Evolutionary conservation across 1,140 invertebrate genomes (phyloP).

Genomic region (Trichonephila clavata): DNA sequence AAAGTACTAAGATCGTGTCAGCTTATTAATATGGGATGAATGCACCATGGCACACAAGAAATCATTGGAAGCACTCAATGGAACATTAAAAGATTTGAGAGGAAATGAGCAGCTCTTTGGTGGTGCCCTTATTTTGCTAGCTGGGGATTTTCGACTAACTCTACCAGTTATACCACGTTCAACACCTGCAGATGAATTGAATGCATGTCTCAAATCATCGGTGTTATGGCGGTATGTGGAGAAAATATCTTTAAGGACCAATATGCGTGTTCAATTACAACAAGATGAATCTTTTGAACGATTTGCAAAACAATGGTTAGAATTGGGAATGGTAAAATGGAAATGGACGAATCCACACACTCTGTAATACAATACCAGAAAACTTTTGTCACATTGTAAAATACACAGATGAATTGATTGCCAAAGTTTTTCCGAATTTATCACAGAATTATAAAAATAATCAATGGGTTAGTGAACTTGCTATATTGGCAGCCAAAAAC

Average conservation of each 20-base stretch:
- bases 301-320: too few species aligned
- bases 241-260: too few species aligned
- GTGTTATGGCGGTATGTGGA: too few species aligned
- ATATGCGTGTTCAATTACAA: too few species aligned
- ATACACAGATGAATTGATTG: neutral
- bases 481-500: conserved; percentile 36
- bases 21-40: conserved; percentile 79
- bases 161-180: conserved; percentile 80
- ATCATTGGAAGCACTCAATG: conserved; percentile 79
- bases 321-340: too few species aligned
- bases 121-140: conserved; percentile 78
- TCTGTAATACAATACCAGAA: too few species aligned
- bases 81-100: conserved; percentile 79
- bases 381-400: conserved; percentile 22
- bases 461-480: neutral
- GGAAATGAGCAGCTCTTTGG: too few species aligned
- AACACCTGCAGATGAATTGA: conserved; percentile 67
- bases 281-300: too few species aligned
- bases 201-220: conserved; percentile 50
- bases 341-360: too few species aligned
- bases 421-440: neutral
- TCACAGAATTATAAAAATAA: neutral
- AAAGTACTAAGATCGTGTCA: too few species aligned
- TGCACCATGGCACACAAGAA: conserved; percentile 77
- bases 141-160: conserved; percentile 82